A percentile compares a stretch with the other conserved stretches of the same genome.
Conservation (phyloP, 1,140 invertebrate genomes). For the Formica selysi region DNA sequence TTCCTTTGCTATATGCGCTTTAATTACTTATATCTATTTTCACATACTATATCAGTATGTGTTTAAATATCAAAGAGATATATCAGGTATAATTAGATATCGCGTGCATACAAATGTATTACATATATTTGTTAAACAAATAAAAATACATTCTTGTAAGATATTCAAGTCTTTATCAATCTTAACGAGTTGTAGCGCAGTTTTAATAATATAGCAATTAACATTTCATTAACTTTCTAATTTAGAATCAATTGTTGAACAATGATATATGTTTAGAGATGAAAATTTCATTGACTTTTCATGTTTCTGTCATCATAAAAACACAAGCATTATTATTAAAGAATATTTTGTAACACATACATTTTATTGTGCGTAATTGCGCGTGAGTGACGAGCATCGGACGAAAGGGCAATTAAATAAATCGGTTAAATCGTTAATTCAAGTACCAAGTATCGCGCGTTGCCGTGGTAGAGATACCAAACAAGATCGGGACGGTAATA, state of each 20-base stretch:
- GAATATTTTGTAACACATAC: background rate
- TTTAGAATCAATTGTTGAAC: background rate
- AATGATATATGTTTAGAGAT: background rate
- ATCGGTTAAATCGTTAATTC: conserved; percentile 34
- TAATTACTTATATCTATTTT: background rate
- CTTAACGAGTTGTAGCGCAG: background rate
- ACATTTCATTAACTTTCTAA: background rate
- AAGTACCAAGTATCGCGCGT: background rate
- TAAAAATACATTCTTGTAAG: background rate
- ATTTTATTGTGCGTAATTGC: background rate
- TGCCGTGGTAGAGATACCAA: background rate
- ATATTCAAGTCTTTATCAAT: conserved; percentile 1
- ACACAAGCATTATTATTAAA: background rate
- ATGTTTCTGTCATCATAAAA: background rate
- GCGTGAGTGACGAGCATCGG: conserved; percentile 1
- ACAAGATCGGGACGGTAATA: background rate
- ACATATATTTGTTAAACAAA: background rate
- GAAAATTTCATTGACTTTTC: background rate
- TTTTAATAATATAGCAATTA: background rate
- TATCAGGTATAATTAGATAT: background rate
- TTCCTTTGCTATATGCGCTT: background rate
- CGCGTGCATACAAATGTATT: background rate
- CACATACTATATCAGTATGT: background rate
- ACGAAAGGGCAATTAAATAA: conserved; percentile 2
- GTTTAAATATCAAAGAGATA: conserved; percentile 2